Base-by-base conservation (phyloP, 2,113 vertebrate species). In the Xiphophorus maculatus region DNA sequence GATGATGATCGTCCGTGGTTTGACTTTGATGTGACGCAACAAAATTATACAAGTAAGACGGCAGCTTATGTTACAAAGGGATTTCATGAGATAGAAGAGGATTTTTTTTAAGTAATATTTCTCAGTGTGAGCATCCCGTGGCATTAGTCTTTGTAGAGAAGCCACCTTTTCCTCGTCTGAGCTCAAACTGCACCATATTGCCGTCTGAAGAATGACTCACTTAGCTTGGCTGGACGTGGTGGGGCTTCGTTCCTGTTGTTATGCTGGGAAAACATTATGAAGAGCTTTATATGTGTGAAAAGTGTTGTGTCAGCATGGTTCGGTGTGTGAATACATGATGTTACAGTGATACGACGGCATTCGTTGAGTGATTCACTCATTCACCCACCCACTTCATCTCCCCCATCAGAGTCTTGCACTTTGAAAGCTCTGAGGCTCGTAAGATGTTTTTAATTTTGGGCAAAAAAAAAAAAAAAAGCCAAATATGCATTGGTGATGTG, bases 331-430 rank as follows among this genome's bases (percentile, higher is more conserved):
- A 64, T 67, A 75, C 63, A 19, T 83, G 51, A 19, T 84, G 51
- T 66, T 44, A 32, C 32, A 63, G 62, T 68, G 17, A 44, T 28
- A 40, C 32, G 73, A 66, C 15, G 51, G 29, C 63, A 11, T 73
- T 12, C 30, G 48, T 65, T n/a, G 66, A 73, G 77, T 29, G 71
- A 65, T 58, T 69, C 33, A 51, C 17, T 37, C 35, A 11, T 37
- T 37, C 40, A 69, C 77, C 73, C 63, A 37, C 73, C 87, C 87
- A 90, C 89, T 91, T 2, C 33, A 13, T 27, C 28, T 6, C 65
- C 17, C n/a, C 68, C 66, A 74, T 42, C 64, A 79, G 77, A 62
- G 78, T 89, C 86, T 88, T 85, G 87, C 87, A 90, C 92, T 89
- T 88, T 88, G 72, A 84, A 37, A 69, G 27, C 76, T 84, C n/a